Evolutionary conservation across 35 echinoderm and acorn worm genomes (phyloP), one percentile per base, ranked within the genome.

Genomic region (Lytechinus variegatus): DNA sequence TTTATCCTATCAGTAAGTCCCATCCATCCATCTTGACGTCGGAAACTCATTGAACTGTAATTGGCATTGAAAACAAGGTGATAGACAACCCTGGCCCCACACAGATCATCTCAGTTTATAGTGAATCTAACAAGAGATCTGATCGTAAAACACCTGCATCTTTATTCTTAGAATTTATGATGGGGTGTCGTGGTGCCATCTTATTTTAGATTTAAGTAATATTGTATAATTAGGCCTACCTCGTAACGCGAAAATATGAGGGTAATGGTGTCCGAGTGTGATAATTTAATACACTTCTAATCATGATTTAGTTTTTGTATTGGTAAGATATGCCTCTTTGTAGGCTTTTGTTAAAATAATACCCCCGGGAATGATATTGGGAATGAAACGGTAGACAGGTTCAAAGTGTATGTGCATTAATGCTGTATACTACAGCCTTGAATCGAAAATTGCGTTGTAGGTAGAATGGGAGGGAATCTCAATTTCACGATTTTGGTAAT

Each of bases 11-110:
- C 88, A 9, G 52, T 90, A 52, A 90, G 9, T 54, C 88, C 52
- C 3, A 90, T 44, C 88, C 88, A 90, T 90, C 88, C 88, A 90
- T 90, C 88, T 90, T 54, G 28, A 90, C 88, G 88, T 90, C 88
- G 52, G 29, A 90, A 44, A 54, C 29, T 28, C 88, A 79, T 79
- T 79, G 66, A 79, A 79, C 66, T 79, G 66, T 79, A 79, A 79
- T 79, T 79, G 66, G 66, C 66, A 79, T n/a, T 24, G 66, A 79
- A 24, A 24, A 79, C 66, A 79, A n/a, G 66, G 6, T 79, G 16
- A n/a, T 6, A 79, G 66, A 79, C 66, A 79, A 79, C 66, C 66
- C 66, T 79, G 66, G 66, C 66, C 66, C 66, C 66, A 79, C 66
- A 24, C 16, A 79, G 66, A 79, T 79, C 66, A 79, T 79, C 66